Percentiles rank a stretch among this genome's conserved stretches.
Evolutionary conservation across 2,113 vertebrate species (phyloP).

Genomic region (Gasterosteus aculeatus): DNA sequence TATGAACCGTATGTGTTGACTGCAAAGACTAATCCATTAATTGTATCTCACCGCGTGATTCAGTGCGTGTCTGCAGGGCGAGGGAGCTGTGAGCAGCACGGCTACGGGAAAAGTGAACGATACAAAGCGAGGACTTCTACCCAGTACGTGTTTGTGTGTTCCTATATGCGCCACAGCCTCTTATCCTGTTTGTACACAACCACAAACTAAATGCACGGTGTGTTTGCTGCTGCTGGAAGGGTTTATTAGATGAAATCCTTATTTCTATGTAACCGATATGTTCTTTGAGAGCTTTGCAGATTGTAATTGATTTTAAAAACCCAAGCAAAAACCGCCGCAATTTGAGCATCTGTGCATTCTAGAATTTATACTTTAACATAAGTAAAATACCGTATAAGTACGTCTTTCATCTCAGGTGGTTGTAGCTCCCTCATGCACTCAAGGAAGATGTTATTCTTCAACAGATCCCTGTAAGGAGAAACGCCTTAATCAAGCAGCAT

Average conservation of each 20-base stretch:
- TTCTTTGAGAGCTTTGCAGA: neutral
- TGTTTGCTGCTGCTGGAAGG: neutral
- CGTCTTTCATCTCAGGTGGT: neutral
- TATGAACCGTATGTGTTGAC: neutral
- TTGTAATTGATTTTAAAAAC: neutral
- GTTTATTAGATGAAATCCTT: neutral
- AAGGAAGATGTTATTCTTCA: neutral
- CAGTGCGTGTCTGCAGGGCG: conserved; percentile 38
- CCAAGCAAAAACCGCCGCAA: no score
- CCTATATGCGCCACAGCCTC: conserved; percentile 11
- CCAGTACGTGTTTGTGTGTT: neutral
- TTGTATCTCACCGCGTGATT: conserved; percentile 11
- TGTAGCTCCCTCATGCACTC: neutral
- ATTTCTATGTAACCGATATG: no score
- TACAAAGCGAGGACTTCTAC: conserved; percentile 17
- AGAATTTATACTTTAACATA: neutral
- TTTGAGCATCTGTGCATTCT: neutral
- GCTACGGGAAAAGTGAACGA: conserved; percentile 32
- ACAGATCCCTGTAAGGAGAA: neutral
- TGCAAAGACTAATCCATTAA: neutral
- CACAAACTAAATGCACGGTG: neutral
- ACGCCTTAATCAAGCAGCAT: neutral
- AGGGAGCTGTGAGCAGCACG: conserved; percentile 32
- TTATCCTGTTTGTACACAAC: conserved; percentile 15
- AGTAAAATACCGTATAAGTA: neutral